A percentile compares a stretch with the other conserved stretches of the same genome.
These are phyloP conservation scores for Pomatorhinus ruficollis DNA, from an alignment of 2,113 vertebrate species.

Conservation along the genomic window DNA sequence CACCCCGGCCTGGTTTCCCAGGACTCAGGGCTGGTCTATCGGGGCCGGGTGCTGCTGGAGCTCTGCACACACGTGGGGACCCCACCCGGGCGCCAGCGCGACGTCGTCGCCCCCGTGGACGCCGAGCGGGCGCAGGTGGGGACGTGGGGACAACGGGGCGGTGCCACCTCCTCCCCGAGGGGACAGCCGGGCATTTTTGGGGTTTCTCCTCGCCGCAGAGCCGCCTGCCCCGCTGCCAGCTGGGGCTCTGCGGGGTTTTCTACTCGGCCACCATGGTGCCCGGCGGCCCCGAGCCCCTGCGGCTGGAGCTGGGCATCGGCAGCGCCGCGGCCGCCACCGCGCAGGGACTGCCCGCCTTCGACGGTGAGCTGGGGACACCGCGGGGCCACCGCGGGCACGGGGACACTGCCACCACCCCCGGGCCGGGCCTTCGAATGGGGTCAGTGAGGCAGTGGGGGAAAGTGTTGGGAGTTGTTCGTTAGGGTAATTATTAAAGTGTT, in stretches of 20 bases:
- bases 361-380: constrained; percentile 36
- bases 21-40: constrained; percentile 29
- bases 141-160: accelerated
- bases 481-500: accelerated
- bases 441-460: accelerated
- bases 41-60: constrained; percentile 72
- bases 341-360: not conserved
- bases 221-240: constrained; percentile 24
- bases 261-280: constrained; percentile 75
- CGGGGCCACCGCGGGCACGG: not conserved
- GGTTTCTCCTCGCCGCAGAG: not conserved
- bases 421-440: accelerated
- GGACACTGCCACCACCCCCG: accelerated
- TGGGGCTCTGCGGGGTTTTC: constrained; percentile 72
- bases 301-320: constrained; percentile 76
- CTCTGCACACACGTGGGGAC: constrained; percentile 11
- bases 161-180: accelerated
- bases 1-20: not conserved
- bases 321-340: not conserved
- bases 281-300: constrained; percentile 46
- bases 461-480: accelerated
- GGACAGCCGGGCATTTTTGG: accelerated
- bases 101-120: not conserved
- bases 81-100: not conserved
- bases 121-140: constrained; percentile 45